Evolutionary conservation across 2,888 invertebrate genomes (phyloP).

Genomic region (Periphyllus acericola): DNA sequence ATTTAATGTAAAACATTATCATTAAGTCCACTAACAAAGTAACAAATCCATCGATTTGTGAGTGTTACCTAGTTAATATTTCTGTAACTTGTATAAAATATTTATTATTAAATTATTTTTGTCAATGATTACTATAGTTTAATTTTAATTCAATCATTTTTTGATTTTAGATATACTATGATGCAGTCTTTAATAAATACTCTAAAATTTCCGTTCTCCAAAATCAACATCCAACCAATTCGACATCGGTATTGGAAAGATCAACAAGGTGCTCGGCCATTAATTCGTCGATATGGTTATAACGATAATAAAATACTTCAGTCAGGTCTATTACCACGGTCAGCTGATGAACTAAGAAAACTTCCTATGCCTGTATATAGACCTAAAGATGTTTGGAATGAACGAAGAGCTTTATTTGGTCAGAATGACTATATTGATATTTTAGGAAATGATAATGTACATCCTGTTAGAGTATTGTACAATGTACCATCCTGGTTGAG

Average conservation of each 20-base stretch:
- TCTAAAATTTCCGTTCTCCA: slow-evolving; percentile 41
- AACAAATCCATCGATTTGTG: no score
- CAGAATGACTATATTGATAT: slow-evolving; percentile 98
- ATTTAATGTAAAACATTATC: no score
- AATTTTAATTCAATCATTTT: background rate
- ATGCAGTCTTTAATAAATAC: slow-evolving; percentile 48
- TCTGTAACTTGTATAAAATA: no score
- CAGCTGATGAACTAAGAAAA: slow-evolving; percentile 69
- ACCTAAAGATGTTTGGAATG: slow-evolving; percentile 80
- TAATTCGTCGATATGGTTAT: slow-evolving; percentile 78
- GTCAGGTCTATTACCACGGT: slow-evolving; percentile 78
- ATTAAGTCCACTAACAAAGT: no score
- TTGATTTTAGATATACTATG: slow-evolving; percentile 25
- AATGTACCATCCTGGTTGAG: slow-evolving; percentile 89
- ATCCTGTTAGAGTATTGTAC: slow-evolving; percentile 86
- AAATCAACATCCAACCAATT: slow-evolving; percentile 58
- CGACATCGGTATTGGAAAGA: slow-evolving; percentile 63
- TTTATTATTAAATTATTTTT: no score
- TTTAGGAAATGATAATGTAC: slow-evolving; percentile 82
- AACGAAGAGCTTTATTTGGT: slow-evolving; percentile 85
- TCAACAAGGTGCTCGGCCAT: slow-evolving; percentile 58
- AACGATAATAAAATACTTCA: slow-evolving; percentile 67
- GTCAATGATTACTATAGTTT: no score
- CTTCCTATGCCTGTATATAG: slow-evolving; percentile 74
- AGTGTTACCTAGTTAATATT: no score